Conservation (phyloP, 2,888 invertebrate genomes). For the Caenorhabditis doughertyi region DNA sequence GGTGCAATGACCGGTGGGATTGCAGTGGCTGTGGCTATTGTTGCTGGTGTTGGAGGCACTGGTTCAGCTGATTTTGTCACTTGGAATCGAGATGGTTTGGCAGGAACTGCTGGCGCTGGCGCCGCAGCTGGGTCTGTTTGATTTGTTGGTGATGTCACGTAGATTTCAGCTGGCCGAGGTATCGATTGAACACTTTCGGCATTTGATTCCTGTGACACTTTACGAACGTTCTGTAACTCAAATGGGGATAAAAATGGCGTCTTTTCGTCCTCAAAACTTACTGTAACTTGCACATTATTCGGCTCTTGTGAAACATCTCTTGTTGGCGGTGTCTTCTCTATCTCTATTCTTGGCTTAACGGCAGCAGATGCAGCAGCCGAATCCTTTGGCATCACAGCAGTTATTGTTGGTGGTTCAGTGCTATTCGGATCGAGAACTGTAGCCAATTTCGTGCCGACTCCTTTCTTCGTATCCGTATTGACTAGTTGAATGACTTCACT, state of each 20-base stretch:
- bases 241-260: not conserved
- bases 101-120: slow-evolving; percentile 27
- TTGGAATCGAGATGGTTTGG: slow-evolving; percentile 67
- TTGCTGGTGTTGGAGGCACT: slow-evolving; percentile 17
- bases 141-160: slow-evolving; percentile 47
- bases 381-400: slow-evolving; percentile 57
- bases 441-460: slow-evolving; percentile 76
- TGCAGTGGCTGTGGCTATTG: not conserved
- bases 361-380: slow-evolving; percentile 12
- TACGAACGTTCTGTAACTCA: slow-evolving; percentile 49
- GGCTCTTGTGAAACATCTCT: slow-evolving; percentile 33
- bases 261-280: slow-evolving; percentile 11
- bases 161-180: slow-evolving; percentile 41
- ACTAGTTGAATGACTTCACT: slow-evolving; percentile 75
- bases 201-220: slow-evolving; percentile 56
- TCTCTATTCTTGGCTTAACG: slow-evolving; percentile 33
- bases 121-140: slow-evolving; percentile 5
- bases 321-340: slow-evolving; percentile 35
- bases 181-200: slow-evolving; percentile 50
- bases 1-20: slow-evolving; percentile 47
- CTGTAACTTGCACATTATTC: slow-evolving; percentile 54
- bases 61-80: slow-evolving; percentile 63
- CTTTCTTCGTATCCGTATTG: slow-evolving; percentile 68
- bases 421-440: slow-evolving; percentile 68
- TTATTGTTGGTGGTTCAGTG: slow-evolving; percentile 50